These are phyloP conservation scores for Diarsia dahlii DNA, from an alignment of 2,888 invertebrate genomes.

Conservation along the genomic window DNA sequence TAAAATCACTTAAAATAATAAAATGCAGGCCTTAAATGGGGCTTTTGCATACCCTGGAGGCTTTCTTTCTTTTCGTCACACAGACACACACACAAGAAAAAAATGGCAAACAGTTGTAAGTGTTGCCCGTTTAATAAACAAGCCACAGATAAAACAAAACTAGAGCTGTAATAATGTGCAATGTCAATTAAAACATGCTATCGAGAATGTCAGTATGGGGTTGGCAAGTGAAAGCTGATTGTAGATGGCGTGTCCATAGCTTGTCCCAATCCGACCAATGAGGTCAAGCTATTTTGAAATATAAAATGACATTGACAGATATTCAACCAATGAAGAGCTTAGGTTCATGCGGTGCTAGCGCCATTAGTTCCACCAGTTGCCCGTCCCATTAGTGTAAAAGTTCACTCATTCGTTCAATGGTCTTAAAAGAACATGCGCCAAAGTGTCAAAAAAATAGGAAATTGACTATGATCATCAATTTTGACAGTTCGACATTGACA, in stretches of 20 bases:
- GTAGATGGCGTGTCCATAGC: too few relatives aligned
- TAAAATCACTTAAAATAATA: conserved; percentile 70
- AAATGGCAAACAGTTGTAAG: conserved; percentile 63
- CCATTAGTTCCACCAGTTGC: too few relatives aligned
- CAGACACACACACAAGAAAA: conserved; percentile 60
- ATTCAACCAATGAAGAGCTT: too few relatives aligned
- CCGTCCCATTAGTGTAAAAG: too few relatives aligned
- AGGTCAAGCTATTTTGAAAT: too few relatives aligned
- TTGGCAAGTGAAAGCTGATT: too few relatives aligned
- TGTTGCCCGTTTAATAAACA: conserved; percentile 37
- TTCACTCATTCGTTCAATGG: neutral
- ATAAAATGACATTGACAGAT: too few relatives aligned
- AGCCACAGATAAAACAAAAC: conserved; percentile 11
- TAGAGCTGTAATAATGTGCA: neutral
- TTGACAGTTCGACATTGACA: conserved; percentile 17
- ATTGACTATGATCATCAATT: neutral
- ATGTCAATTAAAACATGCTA: neutral
- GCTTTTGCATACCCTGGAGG: conserved; percentile 63
- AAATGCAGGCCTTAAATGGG: conserved; percentile 53
- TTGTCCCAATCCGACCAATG: too few relatives aligned
- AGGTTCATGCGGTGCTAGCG: too few relatives aligned
- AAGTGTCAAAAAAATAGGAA: neutral
- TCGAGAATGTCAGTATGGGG: neutral
- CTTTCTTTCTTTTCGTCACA: too few relatives aligned
- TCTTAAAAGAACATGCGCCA: neutral